A percentile compares a stretch with the other conserved stretches of the same genome.
These are phyloP conservation scores for Habrosyne pyritoides DNA, from an alignment of 2,888 invertebrate species.

Conservation along the genomic window DNA sequence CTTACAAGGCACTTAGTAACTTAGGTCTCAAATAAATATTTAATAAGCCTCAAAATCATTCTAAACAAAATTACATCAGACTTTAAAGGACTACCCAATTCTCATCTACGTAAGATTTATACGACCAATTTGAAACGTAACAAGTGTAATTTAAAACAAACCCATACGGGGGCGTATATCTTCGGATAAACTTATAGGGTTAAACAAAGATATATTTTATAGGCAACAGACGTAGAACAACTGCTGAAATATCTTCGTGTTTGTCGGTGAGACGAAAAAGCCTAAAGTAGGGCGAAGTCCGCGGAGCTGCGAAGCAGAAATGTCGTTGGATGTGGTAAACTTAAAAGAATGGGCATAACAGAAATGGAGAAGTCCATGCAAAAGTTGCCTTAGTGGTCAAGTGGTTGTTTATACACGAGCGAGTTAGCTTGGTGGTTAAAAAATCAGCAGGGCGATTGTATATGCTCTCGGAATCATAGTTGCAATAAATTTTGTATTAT, in stretches of 20 bases:
- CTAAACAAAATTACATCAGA: too few relatives aligned
- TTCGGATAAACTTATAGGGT: slow-evolving; percentile 15
- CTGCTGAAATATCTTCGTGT: slow-evolving; percentile 39
- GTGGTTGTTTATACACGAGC: too few relatives aligned
- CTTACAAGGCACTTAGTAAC: too few relatives aligned
- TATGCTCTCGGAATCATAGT: too few relatives aligned
- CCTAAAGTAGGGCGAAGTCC: slow-evolving; percentile 30
- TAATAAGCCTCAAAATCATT: too few relatives aligned
- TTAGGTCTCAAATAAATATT: too few relatives aligned
- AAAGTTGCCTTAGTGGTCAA: too few relatives aligned
- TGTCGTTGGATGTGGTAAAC: slow-evolving; percentile 16
- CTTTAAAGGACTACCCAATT: neutral
- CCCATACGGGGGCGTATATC: neutral
- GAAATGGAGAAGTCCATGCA: neutral
- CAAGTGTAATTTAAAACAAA: neutral
- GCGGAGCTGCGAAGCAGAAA: slow-evolving; percentile 16
- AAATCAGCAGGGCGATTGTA: too few relatives aligned
- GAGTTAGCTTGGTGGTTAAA: too few relatives aligned
- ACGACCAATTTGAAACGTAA: neutral
- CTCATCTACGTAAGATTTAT: neutral
- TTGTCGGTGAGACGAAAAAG: slow-evolving; percentile 37
- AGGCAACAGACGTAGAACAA: slow-evolving; percentile 28
- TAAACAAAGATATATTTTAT: slow-evolving; percentile 35
- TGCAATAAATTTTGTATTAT: too few relatives aligned
- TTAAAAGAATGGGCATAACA: neutral